Evolutionary conservation across 2,797 vertebrate genomes (phyloP).

Genomic region (Triplophysa bombifrons): DNA sequence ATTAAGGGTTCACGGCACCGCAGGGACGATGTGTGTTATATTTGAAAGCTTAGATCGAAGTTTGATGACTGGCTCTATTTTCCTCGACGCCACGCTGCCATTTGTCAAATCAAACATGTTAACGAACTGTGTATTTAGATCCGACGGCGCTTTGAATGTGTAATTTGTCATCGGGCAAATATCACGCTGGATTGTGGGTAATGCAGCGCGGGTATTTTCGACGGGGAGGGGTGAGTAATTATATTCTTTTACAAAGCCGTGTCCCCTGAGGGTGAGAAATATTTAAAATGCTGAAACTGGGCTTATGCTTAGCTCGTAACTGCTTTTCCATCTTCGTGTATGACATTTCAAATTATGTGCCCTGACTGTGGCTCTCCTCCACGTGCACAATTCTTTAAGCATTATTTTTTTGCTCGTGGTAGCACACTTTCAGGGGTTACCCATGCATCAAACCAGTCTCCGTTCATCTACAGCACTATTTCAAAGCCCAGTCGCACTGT

Average conservation of each 20-base stretch:
- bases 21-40: constrained; percentile 36
- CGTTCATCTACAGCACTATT: constrained; percentile 29
- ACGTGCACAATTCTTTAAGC: constrained; percentile 35
- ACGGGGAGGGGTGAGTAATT: constrained; percentile 47
- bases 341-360: constrained; percentile 56
- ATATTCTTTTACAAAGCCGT: constrained; percentile 49
- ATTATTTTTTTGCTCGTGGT: constrained; percentile 8
- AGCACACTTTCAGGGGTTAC: constrained; percentile 27
- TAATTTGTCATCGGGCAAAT: constrained; percentile 54
- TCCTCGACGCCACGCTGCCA: constrained; percentile 33
- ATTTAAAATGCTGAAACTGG: constrained; percentile 54
- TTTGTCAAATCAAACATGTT: constrained; percentile 49
- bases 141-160: constrained; percentile 37
- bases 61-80: constrained; percentile 39
- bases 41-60: constrained; percentile 33
- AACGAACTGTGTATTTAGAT: constrained; percentile 52
- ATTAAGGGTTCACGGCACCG: constrained; percentile 23
- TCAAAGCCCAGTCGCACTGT: not conserved
- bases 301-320: constrained; percentile 49
- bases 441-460: constrained; percentile 33
- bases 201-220: constrained; percentile 35
- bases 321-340: constrained; percentile 47
- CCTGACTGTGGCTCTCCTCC: constrained; percentile 33
- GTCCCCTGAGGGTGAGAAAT: constrained; percentile 54
- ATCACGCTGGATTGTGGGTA: constrained; percentile 42